Evolutionary conservation across 1,140 invertebrate genomes (phyloP), one percentile per base, ranked within the genome.

Genomic region (Dreissena polymorpha): DNA sequence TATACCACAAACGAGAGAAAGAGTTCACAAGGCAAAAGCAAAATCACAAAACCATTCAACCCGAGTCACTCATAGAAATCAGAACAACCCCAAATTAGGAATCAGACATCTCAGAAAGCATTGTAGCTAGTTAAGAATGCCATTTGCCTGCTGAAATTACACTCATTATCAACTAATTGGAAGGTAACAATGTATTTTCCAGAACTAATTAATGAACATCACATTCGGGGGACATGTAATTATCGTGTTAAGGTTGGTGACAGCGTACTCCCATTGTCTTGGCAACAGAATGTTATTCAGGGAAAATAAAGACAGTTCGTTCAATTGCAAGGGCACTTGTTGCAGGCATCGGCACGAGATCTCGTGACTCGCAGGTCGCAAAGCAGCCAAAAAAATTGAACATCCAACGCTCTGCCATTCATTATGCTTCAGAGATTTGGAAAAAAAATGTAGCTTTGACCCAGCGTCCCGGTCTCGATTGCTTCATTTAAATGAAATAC

Each of bases 141-240:
- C 39, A 39, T 39, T 39, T 79, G 68, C 67, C 23, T 16, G 39
- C 51, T 21, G 13, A 69, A 77, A 79, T 70, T 55, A 79, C 76
- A 49, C 65, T 60, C 27, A 79, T 79, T 79, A 76, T 70, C 18
- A 51, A 65, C 60, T 79, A 70, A 79, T 79, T 79, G 76, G 76
- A 79, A 69, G 67, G 49, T 68, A 69, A 21, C 67, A 29, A 68
- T 79, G 51, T 79, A 69, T 78, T 79, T 79, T 68, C 76, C 51
- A 13, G 18, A 70, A 79, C 65, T 70, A 79, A 79, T 70, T 70
- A 79, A 79, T 69, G 51, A 21, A 21, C 49, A 79, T 70, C 76
- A 70, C 68, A 69, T 68, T 55, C 25, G 5, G 10, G 39, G 51
- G 76, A 27, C 70, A 70, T 70, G 57, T 69, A 79, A 68, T 79